A percentile compares a stretch with the other conserved stretches of the same genome.
These are phyloP conservation scores for Pristionchus mayeri DNA, from an alignment of 2,888 invertebrate genomes.

Conservation along the genomic window DNA sequence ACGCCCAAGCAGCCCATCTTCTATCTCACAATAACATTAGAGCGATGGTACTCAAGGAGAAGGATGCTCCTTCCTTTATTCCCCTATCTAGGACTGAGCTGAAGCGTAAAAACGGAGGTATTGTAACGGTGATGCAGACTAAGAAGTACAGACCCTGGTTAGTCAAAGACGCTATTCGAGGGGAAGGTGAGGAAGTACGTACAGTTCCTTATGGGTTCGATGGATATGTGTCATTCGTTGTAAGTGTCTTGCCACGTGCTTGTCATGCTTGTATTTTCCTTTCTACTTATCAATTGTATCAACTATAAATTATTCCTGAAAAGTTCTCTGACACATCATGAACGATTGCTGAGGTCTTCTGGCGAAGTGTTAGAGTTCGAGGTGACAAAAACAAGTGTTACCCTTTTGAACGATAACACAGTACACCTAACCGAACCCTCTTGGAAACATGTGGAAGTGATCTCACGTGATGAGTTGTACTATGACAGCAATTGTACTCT, in stretches of 20 bases:
- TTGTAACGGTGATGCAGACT: not conserved
- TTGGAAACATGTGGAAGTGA: no score
- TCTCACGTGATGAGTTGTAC: no score
- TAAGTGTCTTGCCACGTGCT: not conserved
- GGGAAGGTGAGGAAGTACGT: not conserved
- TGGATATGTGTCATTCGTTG: not conserved
- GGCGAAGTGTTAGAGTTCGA: no score
- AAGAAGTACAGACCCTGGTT: not conserved
- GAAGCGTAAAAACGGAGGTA: not conserved
- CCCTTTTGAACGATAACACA: no score
- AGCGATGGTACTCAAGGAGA: no score
- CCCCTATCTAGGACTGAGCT: not conserved
- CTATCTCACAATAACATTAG: not conserved
- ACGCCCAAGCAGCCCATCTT: not conserved
- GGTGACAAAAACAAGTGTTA: no score
- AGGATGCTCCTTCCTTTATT: not conserved
- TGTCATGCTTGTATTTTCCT: no score
- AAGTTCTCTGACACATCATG: no score
- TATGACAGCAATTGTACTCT: no score
- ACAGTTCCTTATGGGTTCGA: not conserved
- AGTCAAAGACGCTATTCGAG: not conserved
- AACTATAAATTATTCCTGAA: no score
- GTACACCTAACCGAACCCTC: no score
- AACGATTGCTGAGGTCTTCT: no score
- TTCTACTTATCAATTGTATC: not conserved